A percentile compares a stretch with the other conserved stretches of the same genome.
phyloP scores from a whole-genome alignment of 2,113 vertebrate species.

The Calonectris borealis region DNA sequence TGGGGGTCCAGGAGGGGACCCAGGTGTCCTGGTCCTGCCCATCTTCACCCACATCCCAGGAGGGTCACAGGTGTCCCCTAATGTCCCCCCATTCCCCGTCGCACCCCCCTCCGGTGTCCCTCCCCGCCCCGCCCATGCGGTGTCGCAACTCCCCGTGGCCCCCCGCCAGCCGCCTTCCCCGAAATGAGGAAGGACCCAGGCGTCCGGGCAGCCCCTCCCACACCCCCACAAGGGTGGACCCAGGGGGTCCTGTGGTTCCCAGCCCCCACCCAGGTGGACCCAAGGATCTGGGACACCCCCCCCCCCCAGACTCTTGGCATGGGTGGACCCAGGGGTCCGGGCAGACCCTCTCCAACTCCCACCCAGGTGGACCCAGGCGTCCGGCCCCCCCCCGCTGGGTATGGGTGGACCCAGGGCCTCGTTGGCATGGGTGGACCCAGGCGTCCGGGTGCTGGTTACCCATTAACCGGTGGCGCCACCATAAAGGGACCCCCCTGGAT shows the following conservation, averaged over 20 bases:
- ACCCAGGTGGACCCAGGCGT: background rate
- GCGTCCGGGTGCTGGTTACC: background rate
- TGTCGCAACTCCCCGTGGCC: background rate
- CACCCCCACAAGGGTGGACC: background rate
- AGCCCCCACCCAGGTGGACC: background rate
- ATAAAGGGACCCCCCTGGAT: background rate
- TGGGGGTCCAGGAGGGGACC: no score
- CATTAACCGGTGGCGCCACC: background rate
- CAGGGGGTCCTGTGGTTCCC: background rate
- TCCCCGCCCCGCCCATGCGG: fast-evolving
- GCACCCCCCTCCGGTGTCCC: background rate
- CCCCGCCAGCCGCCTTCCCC: background rate
- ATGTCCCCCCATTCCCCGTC: background rate
- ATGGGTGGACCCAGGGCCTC: background rate
- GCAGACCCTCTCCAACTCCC: background rate
- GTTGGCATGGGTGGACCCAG: background rate
- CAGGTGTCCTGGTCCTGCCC: no score
- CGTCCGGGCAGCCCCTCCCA: background rate
- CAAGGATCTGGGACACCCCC: background rate
- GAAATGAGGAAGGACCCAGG: background rate
- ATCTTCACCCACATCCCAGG: background rate
- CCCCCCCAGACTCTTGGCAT: background rate
- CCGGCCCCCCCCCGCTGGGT: background rate
- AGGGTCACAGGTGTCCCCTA: background rate
- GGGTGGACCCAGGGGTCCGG: background rate